Evolutionary conservation across 2,888 invertebrate genomes (phyloP).

Genomic region (Limnephilus lunatus): DNA sequence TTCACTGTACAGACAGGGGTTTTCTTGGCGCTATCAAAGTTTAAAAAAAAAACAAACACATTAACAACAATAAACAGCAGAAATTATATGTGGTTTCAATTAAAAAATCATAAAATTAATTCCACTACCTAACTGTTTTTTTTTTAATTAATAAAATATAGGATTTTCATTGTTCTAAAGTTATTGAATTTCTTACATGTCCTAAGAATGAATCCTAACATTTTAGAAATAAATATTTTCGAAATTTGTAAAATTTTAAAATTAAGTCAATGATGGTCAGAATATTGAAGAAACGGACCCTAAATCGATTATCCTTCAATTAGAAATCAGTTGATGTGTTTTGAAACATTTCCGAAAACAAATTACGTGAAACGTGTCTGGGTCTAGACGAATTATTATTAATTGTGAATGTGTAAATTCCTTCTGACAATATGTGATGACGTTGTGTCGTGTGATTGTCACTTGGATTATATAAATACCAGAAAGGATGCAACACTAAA

Average conservation of each 20-base stretch:
- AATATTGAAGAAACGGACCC: not conserved
- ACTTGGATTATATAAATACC: not conserved
- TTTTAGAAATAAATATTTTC: not conserved
- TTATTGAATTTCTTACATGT: too few species aligned
- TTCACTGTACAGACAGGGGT: too few species aligned
- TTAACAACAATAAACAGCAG: too few species aligned
- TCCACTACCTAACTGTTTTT: too few species aligned
- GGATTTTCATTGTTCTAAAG: too few species aligned
- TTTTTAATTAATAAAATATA: too few species aligned
- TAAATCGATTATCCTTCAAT: slow-evolving; percentile 2
- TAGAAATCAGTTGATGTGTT: not conserved
- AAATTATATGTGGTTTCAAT: too few species aligned
- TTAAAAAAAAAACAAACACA: too few species aligned
- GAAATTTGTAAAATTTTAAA: not conserved
- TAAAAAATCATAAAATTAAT: too few species aligned
- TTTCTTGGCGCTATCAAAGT: too few species aligned
- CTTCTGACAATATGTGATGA: not conserved
- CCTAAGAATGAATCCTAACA: too few species aligned
- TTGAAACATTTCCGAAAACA: not conserved
- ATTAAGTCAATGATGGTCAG: not conserved
- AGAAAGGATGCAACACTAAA: not conserved
- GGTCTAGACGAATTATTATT: not conserved
- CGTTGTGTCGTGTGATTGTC: not conserved
- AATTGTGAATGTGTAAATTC: not conserved
- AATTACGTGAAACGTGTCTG: not conserved